Evolutionary conservation across 1,140 invertebrate genomes (phyloP).

Genomic region (Babylonia areolata): DNA sequence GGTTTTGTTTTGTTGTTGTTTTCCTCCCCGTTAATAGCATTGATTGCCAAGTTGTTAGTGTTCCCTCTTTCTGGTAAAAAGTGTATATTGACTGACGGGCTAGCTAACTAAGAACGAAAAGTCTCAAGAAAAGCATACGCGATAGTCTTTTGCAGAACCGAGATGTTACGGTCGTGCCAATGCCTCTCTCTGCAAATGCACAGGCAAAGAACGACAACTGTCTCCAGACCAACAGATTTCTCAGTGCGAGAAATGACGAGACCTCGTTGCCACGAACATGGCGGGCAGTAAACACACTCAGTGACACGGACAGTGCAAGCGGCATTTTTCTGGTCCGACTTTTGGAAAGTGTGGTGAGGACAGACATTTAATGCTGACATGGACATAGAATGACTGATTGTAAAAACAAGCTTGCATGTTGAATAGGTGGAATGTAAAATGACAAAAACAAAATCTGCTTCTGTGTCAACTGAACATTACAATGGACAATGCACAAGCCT

Average conservation of each 20-base stretch:
- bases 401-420: too few species aligned
- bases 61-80: too few species aligned
- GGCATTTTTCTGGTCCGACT: too few species aligned
- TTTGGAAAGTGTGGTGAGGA: background rate
- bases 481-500: too few species aligned
- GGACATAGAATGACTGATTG: too few species aligned
- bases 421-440: too few species aligned
- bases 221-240: background rate
- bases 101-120: background rate
- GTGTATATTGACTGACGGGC: background rate
- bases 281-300: slow-evolving; percentile 16
- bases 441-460: too few species aligned
- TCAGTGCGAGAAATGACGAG: background rate
- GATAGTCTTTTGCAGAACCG: background rate
- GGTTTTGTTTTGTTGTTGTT: too few species aligned
- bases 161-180: too few species aligned
- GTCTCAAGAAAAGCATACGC: background rate
- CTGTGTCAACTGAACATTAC: too few species aligned
- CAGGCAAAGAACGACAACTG: background rate
- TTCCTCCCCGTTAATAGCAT: too few species aligned
- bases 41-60: too few species aligned
- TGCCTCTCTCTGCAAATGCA: background rate
- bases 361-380: background rate
- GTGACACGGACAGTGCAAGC: background rate
- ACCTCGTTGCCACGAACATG: slow-evolving; percentile 28